phyloP scores from a whole-genome alignment of 1,140 invertebrate species.

The Neodiprion fabricii region DNA sequence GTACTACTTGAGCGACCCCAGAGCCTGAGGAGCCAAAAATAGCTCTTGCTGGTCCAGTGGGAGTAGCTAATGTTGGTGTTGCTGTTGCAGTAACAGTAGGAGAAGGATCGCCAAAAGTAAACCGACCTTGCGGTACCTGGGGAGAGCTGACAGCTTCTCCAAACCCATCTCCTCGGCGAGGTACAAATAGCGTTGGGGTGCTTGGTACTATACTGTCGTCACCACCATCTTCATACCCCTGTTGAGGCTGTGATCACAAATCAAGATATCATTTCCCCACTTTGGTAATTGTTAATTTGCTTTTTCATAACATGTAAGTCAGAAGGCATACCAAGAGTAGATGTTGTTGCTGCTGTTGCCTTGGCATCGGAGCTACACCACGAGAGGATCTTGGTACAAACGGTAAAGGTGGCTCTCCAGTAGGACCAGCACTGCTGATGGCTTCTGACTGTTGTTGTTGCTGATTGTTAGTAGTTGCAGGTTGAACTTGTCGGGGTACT shows the following conservation, averaged over 20 bases:
- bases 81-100: constrained; percentile 49
- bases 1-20: constrained; percentile 60
- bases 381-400: constrained; percentile 54
- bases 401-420: constrained; percentile 59
- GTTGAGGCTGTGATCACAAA: constrained; percentile 54
- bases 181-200: constrained; percentile 86
- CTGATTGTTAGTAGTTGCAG: constrained; percentile 43
- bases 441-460: constrained; percentile 62
- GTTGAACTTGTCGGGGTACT: constrained; percentile 63
- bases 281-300: constrained; percentile 17
- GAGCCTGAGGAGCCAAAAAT: constrained; percentile 51
- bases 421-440: constrained; percentile 64
- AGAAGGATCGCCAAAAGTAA: constrained; percentile 74
- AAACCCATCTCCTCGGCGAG: constrained; percentile 85
- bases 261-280: constrained; percentile 32
- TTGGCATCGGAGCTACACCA: constrained; percentile 53
- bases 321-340: constrained; percentile 52
- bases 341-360: constrained; percentile 56
- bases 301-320: constrained; percentile 14
- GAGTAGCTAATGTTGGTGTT: constrained; percentile 44
- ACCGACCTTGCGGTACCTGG: constrained; percentile 73
- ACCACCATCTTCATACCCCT: constrained; percentile 72
- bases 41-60: constrained; percentile 40
- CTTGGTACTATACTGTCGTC: constrained; percentile 92
- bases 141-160: constrained; percentile 92